A percentile compares a stretch with the other conserved stretches of the same genome.
These are phyloP conservation scores for Odontomyia ornata DNA, from an alignment of 2,888 invertebrate species.

Conservation along the genomic window DNA sequence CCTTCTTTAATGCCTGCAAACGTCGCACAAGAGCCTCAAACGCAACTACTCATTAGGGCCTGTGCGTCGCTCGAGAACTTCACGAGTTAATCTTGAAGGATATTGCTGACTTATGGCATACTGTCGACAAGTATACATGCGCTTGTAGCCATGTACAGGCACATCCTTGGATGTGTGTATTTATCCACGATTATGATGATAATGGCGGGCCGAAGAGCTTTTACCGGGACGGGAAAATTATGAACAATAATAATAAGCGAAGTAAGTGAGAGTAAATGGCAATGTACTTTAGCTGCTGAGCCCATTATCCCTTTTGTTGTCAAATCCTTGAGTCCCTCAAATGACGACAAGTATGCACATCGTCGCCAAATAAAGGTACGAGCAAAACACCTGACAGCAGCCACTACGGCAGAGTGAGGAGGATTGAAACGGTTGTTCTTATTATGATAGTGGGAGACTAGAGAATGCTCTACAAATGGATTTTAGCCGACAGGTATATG, in stretches of 20 bases:
- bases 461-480: conserved; percentile 23
- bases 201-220: conserved; percentile 36
- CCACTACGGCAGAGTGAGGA: neutral
- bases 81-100: conserved; percentile 31
- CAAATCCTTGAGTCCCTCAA: conserved; percentile 24
- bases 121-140: neutral
- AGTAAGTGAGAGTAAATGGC: conserved; percentile 39
- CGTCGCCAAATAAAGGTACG: conserved; percentile 14
- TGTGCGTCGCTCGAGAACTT: conserved; percentile 12
- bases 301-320: conserved; percentile 41
- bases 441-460: conserved; percentile 19
- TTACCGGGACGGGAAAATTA: conserved; percentile 34
- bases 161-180: neutral
- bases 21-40: conserved; percentile 12
- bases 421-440: neutral
- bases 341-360: conserved; percentile 16
- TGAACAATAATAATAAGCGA: conserved; percentile 39
- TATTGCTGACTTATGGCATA: conserved; percentile 22
- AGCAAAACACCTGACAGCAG: neutral
- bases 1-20: neutral
- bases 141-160: neutral
- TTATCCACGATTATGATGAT: conserved; percentile 32
- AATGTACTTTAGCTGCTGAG: conserved; percentile 35
- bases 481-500: conserved; percentile 9
- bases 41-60: conserved; percentile 37